A percentile compares a stretch with the other conserved stretches of the same genome.
These are phyloP conservation scores for Procambarus clarkii DNA, from an alignment of 1,140 invertebrate species.

Conservation along the genomic window DNA sequence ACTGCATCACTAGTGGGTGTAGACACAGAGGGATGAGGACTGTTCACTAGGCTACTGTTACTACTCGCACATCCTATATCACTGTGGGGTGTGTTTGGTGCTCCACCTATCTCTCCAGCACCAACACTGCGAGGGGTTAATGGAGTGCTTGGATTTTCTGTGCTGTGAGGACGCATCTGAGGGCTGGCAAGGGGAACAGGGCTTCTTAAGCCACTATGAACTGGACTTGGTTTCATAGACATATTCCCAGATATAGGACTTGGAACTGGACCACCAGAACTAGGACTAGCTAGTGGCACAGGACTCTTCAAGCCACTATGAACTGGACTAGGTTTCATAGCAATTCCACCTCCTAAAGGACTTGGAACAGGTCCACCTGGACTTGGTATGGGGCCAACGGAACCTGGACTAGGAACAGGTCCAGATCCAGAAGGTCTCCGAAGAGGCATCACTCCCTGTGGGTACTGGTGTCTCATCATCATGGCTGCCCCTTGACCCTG, in stretches of 20 bases:
- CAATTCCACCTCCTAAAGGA: conserved; percentile 53
- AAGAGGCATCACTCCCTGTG: conserved; percentile 66
- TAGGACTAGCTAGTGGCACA: conserved; percentile 54
- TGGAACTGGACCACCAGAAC: conserved; percentile 57
- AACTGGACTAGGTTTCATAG: conserved; percentile 68
- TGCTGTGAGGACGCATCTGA: conserved; percentile 63
- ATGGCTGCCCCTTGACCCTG: conserved; percentile 61
- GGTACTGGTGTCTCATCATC: conserved; percentile 68
- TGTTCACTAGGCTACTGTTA: conserved; percentile 54
- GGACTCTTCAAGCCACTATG: conserved; percentile 66
- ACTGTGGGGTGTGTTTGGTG: conserved; percentile 67
- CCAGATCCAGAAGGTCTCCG: conserved; percentile 68
- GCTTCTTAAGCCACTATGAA: conserved; percentile 66
- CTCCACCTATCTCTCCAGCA: conserved; percentile 39
- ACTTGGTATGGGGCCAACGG: conserved; percentile 55
- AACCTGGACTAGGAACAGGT: conserved; percentile 65
- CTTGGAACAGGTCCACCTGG: conserved; percentile 66
- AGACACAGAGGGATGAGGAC: conserved; percentile 65
- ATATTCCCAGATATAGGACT: conserved; percentile 61
- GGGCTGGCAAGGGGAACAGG: conserved; percentile 65
- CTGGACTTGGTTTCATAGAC: conserved; percentile 66
- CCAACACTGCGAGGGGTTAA: conserved; percentile 64
- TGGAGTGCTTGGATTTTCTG: conserved; percentile 65
- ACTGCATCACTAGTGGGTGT: conserved; percentile 63
- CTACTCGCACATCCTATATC: conserved; percentile 62